phyloP scores from a whole-genome alignment of 2,888 invertebrate genomes.

The Lepidochrysops patricia region DNA sequence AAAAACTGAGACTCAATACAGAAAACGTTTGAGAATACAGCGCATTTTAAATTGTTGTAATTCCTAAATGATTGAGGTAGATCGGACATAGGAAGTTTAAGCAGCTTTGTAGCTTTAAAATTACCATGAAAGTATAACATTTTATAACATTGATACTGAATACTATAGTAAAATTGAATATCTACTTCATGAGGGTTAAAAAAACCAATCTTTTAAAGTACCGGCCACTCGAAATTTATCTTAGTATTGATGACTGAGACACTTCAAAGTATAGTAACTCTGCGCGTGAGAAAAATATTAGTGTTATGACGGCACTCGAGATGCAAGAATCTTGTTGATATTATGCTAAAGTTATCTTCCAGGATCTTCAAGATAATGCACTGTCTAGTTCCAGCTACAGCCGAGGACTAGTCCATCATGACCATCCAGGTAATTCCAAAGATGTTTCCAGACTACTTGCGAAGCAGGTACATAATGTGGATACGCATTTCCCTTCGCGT shows the following conservation, averaged over 20 bases:
- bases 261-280: not conserved
- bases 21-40: conserved; percentile 1
- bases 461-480: too few relatives aligned
- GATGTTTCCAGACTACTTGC: too few relatives aligned
- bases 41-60: not conserved
- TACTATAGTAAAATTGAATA: not conserved
- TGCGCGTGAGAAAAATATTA: not conserved
- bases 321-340: not conserved
- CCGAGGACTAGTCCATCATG: conserved; percentile 47
- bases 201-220: not conserved
- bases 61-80: too few relatives aligned
- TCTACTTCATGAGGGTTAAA: not conserved
- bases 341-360: conserved; percentile 28
- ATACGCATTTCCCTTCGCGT: too few relatives aligned
- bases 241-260: not conserved
- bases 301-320: too few relatives aligned
- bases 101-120: not conserved
- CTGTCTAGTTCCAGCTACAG: conserved; percentile 49
- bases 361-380: conserved; percentile 52
- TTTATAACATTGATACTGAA: not conserved
- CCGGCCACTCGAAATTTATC: not conserved
- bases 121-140: not conserved
- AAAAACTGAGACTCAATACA: conserved; percentile 19
- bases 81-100: too few relatives aligned
- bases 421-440: conserved; percentile 43